A percentile compares a stretch with the other conserved stretches of the same genome.
These are phyloP conservation scores for Nyctibius grandis DNA, from an alignment of 2,797 vertebrate species.

Conservation along the genomic window DNA sequence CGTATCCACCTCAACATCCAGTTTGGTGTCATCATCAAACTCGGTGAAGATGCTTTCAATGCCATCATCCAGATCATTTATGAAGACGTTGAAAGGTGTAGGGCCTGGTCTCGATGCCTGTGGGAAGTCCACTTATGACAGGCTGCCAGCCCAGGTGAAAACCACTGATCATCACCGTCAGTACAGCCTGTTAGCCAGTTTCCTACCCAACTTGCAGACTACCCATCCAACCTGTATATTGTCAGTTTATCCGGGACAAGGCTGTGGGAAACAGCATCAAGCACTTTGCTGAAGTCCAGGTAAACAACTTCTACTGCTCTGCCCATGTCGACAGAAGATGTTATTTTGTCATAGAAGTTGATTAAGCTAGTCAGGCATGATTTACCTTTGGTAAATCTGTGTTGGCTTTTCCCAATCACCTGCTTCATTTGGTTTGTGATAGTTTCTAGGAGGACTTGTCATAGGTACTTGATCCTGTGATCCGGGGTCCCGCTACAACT, in stretches of 20 bases:
- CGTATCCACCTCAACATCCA: background rate
- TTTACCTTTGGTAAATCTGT: background rate
- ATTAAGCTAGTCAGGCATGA: background rate
- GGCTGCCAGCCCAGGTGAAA: background rate
- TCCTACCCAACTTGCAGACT: background rate
- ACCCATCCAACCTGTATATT: background rate
- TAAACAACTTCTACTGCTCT: background rate
- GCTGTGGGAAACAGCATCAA: accelerated
- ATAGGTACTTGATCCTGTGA: background rate
- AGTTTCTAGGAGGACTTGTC: background rate
- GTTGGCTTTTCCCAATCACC: background rate
- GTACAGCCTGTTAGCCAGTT: background rate
- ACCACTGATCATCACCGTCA: background rate
- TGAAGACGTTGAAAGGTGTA: background rate
- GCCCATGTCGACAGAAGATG: background rate
- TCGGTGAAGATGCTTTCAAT: background rate
- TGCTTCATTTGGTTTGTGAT: background rate
- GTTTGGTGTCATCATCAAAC: background rate
- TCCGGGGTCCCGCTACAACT: background rate
- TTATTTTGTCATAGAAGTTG: background rate
- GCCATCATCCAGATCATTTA: background rate
- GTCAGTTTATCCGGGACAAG: background rate
- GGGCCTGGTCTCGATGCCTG: background rate
- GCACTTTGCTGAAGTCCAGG: background rate
- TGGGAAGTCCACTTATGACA: background rate